Percentiles rank a stretch among this genome's conserved stretches.
These are phyloP conservation scores for Exaiptasia diaphana DNA, from an alignment of 64 coral and sea anemone genomes.

Conservation along the genomic window DNA sequence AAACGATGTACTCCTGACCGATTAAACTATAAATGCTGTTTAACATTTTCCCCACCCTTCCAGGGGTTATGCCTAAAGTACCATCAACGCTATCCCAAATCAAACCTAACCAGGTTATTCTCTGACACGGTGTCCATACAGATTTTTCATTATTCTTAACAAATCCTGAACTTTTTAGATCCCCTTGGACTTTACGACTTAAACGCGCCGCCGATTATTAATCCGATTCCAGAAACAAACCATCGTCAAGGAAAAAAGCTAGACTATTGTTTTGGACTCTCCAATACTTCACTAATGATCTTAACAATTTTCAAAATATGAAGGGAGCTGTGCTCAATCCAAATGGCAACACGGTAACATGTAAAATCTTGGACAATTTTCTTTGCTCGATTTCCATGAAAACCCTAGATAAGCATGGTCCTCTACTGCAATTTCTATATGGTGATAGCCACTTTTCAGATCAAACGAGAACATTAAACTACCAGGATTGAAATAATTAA, in stretches of 20 bases:
- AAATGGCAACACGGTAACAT: conserved; percentile 49
- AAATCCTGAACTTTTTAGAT: conserved; percentile 6
- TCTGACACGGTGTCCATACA: conserved; percentile 17
- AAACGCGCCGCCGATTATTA: background rate
- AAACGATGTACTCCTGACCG: background rate
- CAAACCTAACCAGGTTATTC: conserved; percentile 34
- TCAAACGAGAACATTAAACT: conserved; percentile 37
- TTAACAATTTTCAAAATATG: conserved; percentile 59
- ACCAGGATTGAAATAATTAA: conserved; percentile 3
- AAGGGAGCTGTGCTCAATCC: conserved; percentile 30
- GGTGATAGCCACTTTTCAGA: conserved; percentile 56
- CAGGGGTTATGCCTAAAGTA: background rate
- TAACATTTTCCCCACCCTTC: conserved; percentile 15
- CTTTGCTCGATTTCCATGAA: background rate
- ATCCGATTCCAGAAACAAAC: background rate
- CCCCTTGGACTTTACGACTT: background rate
- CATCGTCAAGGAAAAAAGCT: conserved; percentile 36
- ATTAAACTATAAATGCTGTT: background rate
- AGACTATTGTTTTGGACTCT: conserved; percentile 32
- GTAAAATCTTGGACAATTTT: conserved; percentile 11
- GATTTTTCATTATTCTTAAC: conserved; percentile 28
- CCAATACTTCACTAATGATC: conserved; percentile 51
- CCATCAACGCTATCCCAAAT: conserved; percentile 9
- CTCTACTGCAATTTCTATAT: conserved; percentile 16
- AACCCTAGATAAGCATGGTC: conserved; percentile 18